A percentile compares a stretch with the other conserved stretches of the same genome.
phyloP scores from a whole-genome alignment of 2,888 invertebrate species.

The Tortrix viridana region DNA sequence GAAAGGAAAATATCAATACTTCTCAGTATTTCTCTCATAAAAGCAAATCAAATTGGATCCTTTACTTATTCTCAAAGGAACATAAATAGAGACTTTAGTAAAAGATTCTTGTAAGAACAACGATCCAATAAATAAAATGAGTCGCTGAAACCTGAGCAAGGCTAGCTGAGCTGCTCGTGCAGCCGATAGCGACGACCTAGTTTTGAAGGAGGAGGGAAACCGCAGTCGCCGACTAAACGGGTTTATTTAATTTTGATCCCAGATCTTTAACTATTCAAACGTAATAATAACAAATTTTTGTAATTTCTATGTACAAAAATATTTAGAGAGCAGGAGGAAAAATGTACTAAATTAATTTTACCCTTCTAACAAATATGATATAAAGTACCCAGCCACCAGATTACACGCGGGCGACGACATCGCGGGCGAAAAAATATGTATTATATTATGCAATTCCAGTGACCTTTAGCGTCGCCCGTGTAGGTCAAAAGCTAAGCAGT shows the following conservation, averaged over 20 bases:
- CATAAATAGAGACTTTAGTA: slow-evolving; percentile 12
- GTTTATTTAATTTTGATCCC: not conserved
- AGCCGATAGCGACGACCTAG: slow-evolving; percentile 7
- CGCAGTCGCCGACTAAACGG: not conserved
- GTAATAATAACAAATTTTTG: too few species aligned
- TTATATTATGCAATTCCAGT: too few species aligned
- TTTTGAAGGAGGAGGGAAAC: slow-evolving; percentile 1
- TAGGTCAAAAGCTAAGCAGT: not conserved
- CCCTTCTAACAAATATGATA: too few species aligned
- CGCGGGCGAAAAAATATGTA: too few species aligned
- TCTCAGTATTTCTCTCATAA: not conserved
- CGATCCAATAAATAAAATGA: slow-evolving; percentile 39
- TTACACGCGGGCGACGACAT: too few species aligned
- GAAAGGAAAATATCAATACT: not conserved
- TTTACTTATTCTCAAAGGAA: slow-evolving; percentile 11
- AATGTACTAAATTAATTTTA: too few species aligned
- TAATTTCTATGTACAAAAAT: too few species aligned
- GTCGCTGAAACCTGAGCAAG: slow-evolving; percentile 8
- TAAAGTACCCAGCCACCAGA: too few species aligned
- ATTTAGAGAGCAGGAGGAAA: too few species aligned
- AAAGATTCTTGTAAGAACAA: slow-evolving; percentile 15
- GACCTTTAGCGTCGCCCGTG: not conserved
- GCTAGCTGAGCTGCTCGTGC: not conserved
- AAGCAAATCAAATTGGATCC: slow-evolving; percentile 8
- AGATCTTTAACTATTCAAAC: too few species aligned